phyloP scores from a whole-genome alignment of 2,888 invertebrate species.

The Taphrorychus bicolor region DNA sequence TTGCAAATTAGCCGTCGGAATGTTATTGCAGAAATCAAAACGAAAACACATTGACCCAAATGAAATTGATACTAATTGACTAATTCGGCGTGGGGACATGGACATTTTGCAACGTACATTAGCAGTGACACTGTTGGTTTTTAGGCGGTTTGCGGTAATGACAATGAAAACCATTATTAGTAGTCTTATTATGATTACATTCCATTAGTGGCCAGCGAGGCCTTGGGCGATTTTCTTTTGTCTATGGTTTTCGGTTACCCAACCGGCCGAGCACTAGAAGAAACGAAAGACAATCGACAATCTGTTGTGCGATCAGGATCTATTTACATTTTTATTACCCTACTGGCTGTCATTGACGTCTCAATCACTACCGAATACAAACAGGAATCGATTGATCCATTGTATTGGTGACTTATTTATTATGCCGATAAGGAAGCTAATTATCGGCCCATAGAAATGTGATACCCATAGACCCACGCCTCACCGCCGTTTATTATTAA shows the following conservation, averaged over 20 bases:
- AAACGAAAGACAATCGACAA: neutral
- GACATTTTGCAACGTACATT: neutral
- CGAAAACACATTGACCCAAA: too few species aligned
- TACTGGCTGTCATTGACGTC: neutral
- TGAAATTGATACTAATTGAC: too few species aligned
- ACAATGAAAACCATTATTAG: neutral
- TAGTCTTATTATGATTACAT: too few species aligned
- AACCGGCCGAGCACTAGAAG: neutral
- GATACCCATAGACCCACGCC: neutral
- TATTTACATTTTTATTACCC: neutral
- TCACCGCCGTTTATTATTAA: neutral
- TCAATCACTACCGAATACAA: neutral
- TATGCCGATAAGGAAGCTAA: neutral
- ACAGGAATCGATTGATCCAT: neutral
- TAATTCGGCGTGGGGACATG: neutral
- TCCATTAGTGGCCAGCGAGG: neutral
- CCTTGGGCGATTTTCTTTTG: slow-evolving; percentile 4
- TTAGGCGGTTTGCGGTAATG: neutral
- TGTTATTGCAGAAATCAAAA: too few species aligned
- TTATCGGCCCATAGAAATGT: neutral
- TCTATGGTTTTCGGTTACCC: neutral
- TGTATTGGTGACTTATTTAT: neutral
- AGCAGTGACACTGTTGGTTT: neutral
- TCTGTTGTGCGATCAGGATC: neutral
- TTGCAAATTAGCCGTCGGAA: too few species aligned